Evolutionary conservation across 2,888 invertebrate species (phyloP), one percentile per base, ranked within the genome.

Genomic region (Drosophila prostipennis): DNA sequence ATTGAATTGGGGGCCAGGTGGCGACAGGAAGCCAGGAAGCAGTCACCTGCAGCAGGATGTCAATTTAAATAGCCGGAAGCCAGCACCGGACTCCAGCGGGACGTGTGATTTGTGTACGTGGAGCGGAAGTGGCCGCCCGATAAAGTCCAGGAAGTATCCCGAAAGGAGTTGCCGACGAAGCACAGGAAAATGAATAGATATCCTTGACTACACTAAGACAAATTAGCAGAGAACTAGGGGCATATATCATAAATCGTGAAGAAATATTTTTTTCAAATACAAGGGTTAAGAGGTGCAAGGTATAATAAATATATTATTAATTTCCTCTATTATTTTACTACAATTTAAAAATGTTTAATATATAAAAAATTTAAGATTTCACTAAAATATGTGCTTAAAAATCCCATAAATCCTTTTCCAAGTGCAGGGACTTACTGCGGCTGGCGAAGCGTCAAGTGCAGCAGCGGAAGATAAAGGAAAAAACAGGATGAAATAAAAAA

Each of bases 31-130:
- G 64, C 34, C 63, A 64, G 54, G 56, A 69, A 79, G 61, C 74
- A 76, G 65, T 72, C 80, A 80, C 69, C 80, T 80, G 79, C 71
- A 78, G 63, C 76, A 77, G 81, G 78, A 81, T 75, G 78, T 56
- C 72, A 71, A 79, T 72, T 75, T 80, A 78, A 81, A 79, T 74
- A 76, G 72, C 77, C 82, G 84, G 82, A 82, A 75, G 82, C 52
- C 48, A 19, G 77, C 49, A 61, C 63, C 65, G 67, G 59, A 63
- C 68, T 74, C 58, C 61, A 70, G 71, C 53, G 65, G 71, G 59
- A 70, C 67, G 71, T 75, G 57, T 78, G 75, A 72, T 80, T 75
- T 78, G 59, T 54, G 57, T 58, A 61, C 69, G 69, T 71, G 69
- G 16, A 69, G 45, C 83, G 80, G 80, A 81, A 79, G 80, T 69